phyloP scores from a whole-genome alignment of 2,797 vertebrate genomes.

The Merluccius polli region DNA sequence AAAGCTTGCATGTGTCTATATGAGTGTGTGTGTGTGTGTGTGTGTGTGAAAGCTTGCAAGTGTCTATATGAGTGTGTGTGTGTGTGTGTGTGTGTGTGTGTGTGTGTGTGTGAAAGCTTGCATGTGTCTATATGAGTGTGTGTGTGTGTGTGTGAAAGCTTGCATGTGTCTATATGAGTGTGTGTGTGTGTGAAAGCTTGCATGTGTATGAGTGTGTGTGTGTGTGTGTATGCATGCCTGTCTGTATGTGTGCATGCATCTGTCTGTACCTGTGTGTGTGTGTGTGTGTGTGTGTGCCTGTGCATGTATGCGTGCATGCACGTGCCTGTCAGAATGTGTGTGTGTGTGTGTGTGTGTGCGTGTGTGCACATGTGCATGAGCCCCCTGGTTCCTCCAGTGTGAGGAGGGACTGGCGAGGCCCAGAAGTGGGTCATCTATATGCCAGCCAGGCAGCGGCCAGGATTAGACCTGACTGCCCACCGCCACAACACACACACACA shows the following conservation, averaged over 20 bases:
- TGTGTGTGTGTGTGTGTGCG: too few species aligned
- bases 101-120: background rate
- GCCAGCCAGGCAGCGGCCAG: conserved; percentile 47
- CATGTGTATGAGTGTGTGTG: conserved; percentile 4
- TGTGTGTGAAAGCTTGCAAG: background rate
- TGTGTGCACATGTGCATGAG: background rate
- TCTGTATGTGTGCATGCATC: conserved; percentile 8
- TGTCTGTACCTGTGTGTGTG: conserved; percentile 17
- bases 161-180: background rate
- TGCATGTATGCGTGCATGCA: background rate
- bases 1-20: too few species aligned
- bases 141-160: background rate
- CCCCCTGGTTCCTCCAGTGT: conserved; percentile 35
- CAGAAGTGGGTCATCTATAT: conserved; percentile 67
- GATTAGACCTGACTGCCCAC: conserved; percentile 25
- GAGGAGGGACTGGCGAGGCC: conserved; percentile 41
- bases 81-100: conserved; percentile 19
- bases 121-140: background rate
- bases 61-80: conserved; percentile 8
- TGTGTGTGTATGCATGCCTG: background rate
- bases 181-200: conserved; percentile 17
- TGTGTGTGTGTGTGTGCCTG: background rate
- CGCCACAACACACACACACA: conserved; percentile 17
- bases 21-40: conserved; percentile 16
- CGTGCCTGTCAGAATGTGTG: background rate